Base-by-base conservation (phyloP, 2,113 vertebrate species). In the Eleginops maclovinus region DNA sequence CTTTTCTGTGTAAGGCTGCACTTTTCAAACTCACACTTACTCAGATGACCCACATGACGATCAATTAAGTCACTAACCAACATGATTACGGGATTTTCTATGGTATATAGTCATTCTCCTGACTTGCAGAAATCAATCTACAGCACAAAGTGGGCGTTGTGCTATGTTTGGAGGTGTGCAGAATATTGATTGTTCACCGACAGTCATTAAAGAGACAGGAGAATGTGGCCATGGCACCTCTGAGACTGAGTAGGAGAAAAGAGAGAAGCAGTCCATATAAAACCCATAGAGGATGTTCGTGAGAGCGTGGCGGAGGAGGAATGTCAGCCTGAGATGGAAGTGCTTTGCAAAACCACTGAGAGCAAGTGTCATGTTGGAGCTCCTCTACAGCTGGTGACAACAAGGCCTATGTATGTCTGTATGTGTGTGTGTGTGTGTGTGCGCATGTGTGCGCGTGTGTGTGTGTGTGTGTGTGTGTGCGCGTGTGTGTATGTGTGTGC, bases 151-250 rank as follows among this genome's bases (percentile, higher is more conserved):
- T 87, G 79, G 89, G 85, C 63, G 91, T 80, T 82, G 63, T 77
- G 77, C 88, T 91, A 89, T 91, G 85, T 91, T 92, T 87, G 87
- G 87, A 92, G 89, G 89, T 83, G 90, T 85, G 82, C 87, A 77
- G 49, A 17, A 49, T 91, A 93, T 92, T 89, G 92, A 93, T 92
- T 90, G 80, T 77, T 89, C 90, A 87, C 87, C 88, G 85, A 85
- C 90, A 81, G 77, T 89, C 88, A 91, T 93, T 92, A 87, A 81
- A 90, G 85, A 88, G 85, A 91, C 88, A 80, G 72, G 41, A 81
- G 79, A 89, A 82, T 68, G 15, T 89, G 87, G 88, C 87, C 84
- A 17, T 66, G 70, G 69, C 79, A 79, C 79, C 85, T 87, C 40
- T 82, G 87, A 84, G 91, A 90, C 75, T 82, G 85, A 89, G 89